phyloP scores from a whole-genome alignment of 2,797 vertebrate genomes.

The Rhincodon typus region DNA sequence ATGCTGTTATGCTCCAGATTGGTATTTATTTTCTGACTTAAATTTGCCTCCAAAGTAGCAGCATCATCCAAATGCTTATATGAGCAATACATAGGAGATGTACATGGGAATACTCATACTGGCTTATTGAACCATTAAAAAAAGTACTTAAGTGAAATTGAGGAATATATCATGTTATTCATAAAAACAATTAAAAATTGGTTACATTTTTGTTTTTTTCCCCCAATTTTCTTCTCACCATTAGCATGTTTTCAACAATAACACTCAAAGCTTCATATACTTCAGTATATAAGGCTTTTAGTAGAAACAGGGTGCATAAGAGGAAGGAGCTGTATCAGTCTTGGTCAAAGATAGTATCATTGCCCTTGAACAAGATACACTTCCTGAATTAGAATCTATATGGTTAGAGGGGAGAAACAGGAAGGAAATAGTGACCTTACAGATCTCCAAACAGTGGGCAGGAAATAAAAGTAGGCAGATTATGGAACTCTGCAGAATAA shows the following conservation, averaged over 20 bases:
- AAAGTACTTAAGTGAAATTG: not conserved
- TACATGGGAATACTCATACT: not conserved
- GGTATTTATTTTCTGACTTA: too few relatives aligned
- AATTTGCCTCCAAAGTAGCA: not conserved
- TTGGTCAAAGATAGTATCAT: too few relatives aligned
- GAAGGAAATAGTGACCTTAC: too few relatives aligned
- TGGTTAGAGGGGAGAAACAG: too few relatives aligned
- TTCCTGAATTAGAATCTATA: too few relatives aligned
- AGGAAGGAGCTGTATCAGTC: too few relatives aligned
- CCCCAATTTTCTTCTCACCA: not conserved
- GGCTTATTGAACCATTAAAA: not conserved
- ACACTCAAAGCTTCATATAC: not conserved
- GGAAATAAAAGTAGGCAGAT: too few relatives aligned
- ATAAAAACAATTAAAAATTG: not conserved
- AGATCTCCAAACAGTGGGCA: too few relatives aligned
- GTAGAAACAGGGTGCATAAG: not conserved
- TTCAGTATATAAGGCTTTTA: too few relatives aligned
- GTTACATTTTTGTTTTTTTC: too few relatives aligned
- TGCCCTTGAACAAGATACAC: too few relatives aligned
- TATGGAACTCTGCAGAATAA: too few relatives aligned
- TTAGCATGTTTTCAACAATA: not conserved
- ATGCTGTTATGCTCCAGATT: not conserved
- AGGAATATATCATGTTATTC: not conserved
- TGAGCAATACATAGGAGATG: not conserved
- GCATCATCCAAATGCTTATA: not conserved